phyloP scores from a whole-genome alignment of 1,140 invertebrate genomes.

The Nylanderia fulva region DNA sequence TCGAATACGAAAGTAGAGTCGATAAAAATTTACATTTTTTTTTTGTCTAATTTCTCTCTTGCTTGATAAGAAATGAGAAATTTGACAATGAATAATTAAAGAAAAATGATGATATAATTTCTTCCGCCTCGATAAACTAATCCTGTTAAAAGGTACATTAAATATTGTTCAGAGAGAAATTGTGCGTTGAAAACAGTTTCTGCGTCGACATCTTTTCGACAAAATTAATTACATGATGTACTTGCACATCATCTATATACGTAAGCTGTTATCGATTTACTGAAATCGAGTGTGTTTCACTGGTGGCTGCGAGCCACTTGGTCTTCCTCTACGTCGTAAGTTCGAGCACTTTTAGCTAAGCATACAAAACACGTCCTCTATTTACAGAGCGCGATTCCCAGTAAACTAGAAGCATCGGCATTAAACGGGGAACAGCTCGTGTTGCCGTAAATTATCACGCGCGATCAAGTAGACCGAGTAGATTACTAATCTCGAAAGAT shows the following conservation, averaged over 20 bases:
- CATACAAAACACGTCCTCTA: slow-evolving; percentile 37
- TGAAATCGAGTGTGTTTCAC: slow-evolving; percentile 27
- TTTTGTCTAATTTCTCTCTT: not conserved
- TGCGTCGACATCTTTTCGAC: slow-evolving; percentile 10
- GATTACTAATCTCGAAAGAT: slow-evolving; percentile 37
- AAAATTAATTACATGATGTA: slow-evolving; percentile 22
- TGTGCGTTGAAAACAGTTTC: not conserved
- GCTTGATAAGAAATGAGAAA: not conserved
- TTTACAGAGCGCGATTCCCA: slow-evolving; percentile 46
- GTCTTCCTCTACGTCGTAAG: slow-evolving; percentile 4
- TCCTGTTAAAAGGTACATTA: not conserved
- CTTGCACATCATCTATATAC: not conserved
- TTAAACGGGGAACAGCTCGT: slow-evolving; percentile 40
- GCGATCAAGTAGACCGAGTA: slow-evolving; percentile 39
- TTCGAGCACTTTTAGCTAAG: slow-evolving; percentile 45
- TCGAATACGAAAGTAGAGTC: not conserved
- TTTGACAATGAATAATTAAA: not conserved
- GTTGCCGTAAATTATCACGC: slow-evolving; percentile 39
- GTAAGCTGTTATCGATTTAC: slow-evolving; percentile 21
- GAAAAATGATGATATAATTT: not conserved
- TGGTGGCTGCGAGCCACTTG: not conserved
- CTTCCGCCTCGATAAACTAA: not conserved
- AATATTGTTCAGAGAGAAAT: not conserved
- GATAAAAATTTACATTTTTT: not conserved
- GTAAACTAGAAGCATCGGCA: slow-evolving; percentile 40